Evolutionary conservation across 2,113 vertebrate genomes (phyloP).

Genomic region (Puffinus mauretanicus): DNA sequence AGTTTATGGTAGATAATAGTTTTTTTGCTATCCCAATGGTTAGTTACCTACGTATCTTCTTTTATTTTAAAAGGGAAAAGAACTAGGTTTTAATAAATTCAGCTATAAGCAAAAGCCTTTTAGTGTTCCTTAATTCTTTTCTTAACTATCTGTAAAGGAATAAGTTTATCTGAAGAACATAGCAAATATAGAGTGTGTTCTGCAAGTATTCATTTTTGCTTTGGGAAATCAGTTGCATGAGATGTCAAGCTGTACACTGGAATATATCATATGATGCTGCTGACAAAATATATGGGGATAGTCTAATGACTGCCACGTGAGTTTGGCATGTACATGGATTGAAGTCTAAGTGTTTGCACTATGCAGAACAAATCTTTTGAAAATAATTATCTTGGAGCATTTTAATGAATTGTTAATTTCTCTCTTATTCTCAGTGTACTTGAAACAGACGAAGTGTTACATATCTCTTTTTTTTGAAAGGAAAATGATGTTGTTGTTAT

Average conservation of each 20-base stretch:
- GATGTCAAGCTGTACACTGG: background rate
- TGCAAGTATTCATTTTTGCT: background rate
- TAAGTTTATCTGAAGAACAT: background rate
- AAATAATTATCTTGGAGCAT: background rate
- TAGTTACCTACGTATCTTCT: background rate
- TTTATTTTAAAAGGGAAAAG: background rate
- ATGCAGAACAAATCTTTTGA: background rate
- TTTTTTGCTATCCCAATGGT: background rate
- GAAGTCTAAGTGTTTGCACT: background rate
- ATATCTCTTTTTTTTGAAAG: slow-evolving; percentile 49
- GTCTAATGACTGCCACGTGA: background rate
- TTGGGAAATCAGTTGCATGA: background rate
- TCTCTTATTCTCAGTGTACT: background rate
- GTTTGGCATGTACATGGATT: background rate
- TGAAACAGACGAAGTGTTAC: background rate
- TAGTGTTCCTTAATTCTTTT: background rate
- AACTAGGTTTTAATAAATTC: background rate
- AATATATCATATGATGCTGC: background rate
- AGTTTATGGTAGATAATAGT: background rate
- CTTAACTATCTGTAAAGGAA: background rate
- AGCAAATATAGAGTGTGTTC: background rate
- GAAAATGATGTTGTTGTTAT: slow-evolving; percentile 97
- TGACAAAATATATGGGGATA: background rate
- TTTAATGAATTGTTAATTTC: background rate
- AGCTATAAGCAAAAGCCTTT: background rate